Evolutionary conservation across 1,140 invertebrate genomes (phyloP).

Genomic region (Gyrodactylus salaris): DNA sequence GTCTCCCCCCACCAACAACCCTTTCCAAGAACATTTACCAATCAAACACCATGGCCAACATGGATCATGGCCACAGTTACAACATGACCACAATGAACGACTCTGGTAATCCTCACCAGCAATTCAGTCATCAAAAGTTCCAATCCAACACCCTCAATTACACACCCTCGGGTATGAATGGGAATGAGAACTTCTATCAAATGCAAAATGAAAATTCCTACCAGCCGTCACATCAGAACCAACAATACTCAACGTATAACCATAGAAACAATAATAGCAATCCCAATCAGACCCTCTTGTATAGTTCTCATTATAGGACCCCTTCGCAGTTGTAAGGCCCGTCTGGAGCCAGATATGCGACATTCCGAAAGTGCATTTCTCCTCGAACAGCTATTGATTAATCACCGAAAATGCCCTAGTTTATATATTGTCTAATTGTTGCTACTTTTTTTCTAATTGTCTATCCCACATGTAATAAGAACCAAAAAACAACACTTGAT

Average conservation of each 20-base stretch:
- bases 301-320: background rate
- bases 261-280: background rate
- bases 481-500: too few species aligned
- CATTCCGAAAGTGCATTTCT: too few species aligned
- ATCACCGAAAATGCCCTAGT: too few species aligned
- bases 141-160: background rate
- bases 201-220: background rate
- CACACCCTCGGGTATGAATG: too few species aligned
- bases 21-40: background rate
- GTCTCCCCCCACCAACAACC: background rate
- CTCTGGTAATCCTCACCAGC: background rate
- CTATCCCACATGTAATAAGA: too few species aligned
- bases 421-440: too few species aligned
- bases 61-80: too few species aligned
- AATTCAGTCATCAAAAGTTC: background rate
- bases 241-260: background rate
- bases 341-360: too few species aligned
- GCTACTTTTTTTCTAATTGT: too few species aligned
- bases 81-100: background rate
- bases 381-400: too few species aligned
- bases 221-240: background rate
- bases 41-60: background rate
- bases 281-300: background rate
- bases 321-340: background rate
- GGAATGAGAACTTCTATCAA: too few species aligned